phyloP scores from a whole-genome alignment of 2,113 vertebrate species.

The Myxocyprinus asiaticus region DNA sequence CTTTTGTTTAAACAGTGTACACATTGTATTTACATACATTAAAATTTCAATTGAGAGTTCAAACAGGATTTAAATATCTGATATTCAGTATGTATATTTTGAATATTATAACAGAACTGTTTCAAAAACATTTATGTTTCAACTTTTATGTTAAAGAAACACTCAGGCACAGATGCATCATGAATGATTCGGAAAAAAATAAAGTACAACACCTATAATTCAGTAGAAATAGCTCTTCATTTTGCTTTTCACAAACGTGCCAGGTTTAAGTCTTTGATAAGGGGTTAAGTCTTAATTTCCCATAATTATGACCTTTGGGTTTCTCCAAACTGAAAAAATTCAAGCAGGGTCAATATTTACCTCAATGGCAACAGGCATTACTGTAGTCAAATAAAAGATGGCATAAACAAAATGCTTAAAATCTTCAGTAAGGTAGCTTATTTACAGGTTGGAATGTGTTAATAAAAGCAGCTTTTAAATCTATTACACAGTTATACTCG shows the following conservation, averaged over 20 bases:
- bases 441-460: conserved; percentile 20
- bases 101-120: not conserved
- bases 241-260: too few relatives aligned
- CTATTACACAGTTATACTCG: conserved; percentile 18
- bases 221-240: too few relatives aligned
- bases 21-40: conserved; percentile 3
- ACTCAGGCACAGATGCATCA: not conserved
- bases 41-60: too few relatives aligned
- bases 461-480: conserved; percentile 17
- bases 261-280: not conserved
- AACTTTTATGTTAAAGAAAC: not conserved
- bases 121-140: not conserved
- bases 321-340: not conserved
- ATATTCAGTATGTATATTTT: too few relatives aligned
- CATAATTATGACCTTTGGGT: not conserved
- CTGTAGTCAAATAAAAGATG: not conserved
- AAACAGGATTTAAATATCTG: too few relatives aligned
- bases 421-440: not conserved
- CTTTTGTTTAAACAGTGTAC: not conserved
- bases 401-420: not conserved
- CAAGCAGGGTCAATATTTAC: not conserved
- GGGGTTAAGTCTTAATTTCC: not conserved
- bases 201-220: too few relatives aligned
- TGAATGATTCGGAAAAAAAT: not conserved
- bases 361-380: not conserved